A percentile compares a stretch with the other conserved stretches of the same genome.
These are phyloP conservation scores for Conopomorpha cramerella DNA, from an alignment of 1,140 invertebrate species.

Conservation along the genomic window DNA sequence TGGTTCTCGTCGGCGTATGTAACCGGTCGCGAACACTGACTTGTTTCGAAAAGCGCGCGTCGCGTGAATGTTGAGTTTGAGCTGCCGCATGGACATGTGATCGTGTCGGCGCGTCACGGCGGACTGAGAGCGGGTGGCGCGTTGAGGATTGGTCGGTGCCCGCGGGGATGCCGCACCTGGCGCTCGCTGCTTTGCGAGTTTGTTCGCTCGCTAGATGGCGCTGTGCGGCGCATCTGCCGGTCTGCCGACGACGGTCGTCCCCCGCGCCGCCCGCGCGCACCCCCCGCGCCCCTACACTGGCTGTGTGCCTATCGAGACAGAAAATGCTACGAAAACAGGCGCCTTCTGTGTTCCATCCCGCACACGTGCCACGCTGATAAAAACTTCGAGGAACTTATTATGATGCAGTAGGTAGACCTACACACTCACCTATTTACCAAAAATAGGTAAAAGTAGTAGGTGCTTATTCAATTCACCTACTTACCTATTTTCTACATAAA, in stretches of 20 bases:
- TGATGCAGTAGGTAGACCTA: no score
- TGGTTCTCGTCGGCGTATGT: constrained; percentile 36
- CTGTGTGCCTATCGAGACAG: constrained; percentile 31
- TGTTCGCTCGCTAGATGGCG: constrained; percentile 46
- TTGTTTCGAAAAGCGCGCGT: constrained; percentile 53
- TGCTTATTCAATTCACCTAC: no score
- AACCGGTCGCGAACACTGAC: constrained; percentile 49
- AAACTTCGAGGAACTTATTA: constrained; percentile 34
- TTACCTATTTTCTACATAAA: no score
- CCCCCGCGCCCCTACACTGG: constrained; percentile 9
- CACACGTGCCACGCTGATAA: constrained; percentile 48
- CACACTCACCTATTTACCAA: no score
- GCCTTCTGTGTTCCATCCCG: constrained; percentile 19
- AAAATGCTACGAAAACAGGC: constrained; percentile 53
- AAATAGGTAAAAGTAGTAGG: no score
- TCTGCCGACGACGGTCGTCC: no score
- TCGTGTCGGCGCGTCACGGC: constrained; percentile 44
- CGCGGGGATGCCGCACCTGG: constrained; percentile 19
- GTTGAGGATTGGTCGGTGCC: no score
- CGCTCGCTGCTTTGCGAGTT: no score
- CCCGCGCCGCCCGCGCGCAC: constrained; percentile 13
- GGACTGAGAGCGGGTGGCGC: constrained; percentile 48
- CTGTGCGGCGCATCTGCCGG: constrained; percentile 49
- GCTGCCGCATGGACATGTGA: constrained; percentile 29
- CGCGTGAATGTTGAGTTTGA: constrained; percentile 27